Evolutionary conservation across 2,888 invertebrate genomes (phyloP), one percentile per base, ranked within the genome.

Genomic region (Eupsilia transversa): DNA sequence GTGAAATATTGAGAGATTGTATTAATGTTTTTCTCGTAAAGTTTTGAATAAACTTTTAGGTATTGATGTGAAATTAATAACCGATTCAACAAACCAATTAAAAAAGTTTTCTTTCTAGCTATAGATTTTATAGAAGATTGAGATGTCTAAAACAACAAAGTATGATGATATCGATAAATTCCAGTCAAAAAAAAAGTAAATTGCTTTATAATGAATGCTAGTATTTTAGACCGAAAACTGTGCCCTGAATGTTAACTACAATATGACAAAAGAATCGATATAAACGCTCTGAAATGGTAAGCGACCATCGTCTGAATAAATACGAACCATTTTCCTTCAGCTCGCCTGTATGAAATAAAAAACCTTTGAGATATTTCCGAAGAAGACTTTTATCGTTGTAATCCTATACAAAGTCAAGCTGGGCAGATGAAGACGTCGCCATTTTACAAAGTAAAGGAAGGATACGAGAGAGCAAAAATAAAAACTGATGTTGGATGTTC

Each of bases 361-460:
- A 86, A 71, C 85, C 79, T 84, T 84, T 75, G 77, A 85, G 86
- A 88, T 88, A 87, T 89, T 89, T 86, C 79, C 73, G 75, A 88
- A 83, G 82, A 84, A 87, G 83, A 90, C 85, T 90, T 90, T 91
- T 91, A 90, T 87, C 87, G 84, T 80, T 86, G 91, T 91, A 91
- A 91, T 89, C 86, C 87, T 88, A 92, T 90, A 91, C 89, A 87
- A 89, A 89, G 86, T 87, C 83, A 87, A 84, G 87, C 86, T 86
- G 83, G 78, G 82, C 83, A 83, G 80, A 84, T 82, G 84, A 81
- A 82, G 83, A 74, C 85, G 64, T 83, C 84, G 83, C 86, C 88
- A 85, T 88, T 88, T 90, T 89, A 86, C 87, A 89, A 89, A 88
- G 88, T 76, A 86, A 82, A 88, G 86, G 88, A 87, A 86, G 84